These are phyloP conservation scores for Phyllostomus discolor DNA, from an alignment of 2,113 vertebrate species.

Conservation along the genomic window DNA sequence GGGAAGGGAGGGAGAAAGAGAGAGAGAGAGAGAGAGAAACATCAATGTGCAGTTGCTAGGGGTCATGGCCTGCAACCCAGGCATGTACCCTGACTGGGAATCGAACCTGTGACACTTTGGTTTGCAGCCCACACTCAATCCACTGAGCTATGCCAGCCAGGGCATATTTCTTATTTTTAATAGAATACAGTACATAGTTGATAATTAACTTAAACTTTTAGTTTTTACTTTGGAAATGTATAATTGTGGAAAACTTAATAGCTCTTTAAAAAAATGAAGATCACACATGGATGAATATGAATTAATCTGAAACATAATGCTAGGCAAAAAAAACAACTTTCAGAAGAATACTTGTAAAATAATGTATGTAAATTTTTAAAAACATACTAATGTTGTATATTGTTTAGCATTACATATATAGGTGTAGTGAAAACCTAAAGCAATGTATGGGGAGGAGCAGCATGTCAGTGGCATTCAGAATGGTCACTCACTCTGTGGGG, in stretches of 20 bases:
- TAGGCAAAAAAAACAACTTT: background rate
- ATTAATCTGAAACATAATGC: background rate
- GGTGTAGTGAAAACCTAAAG: background rate
- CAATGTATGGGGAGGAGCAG: background rate
- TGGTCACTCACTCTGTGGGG: background rate
- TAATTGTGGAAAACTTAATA: background rate
- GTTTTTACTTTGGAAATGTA: background rate
- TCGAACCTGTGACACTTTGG: no score
- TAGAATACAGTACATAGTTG: background rate
- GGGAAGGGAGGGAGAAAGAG: no score
- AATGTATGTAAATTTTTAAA: background rate
- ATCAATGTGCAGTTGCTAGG: no score
- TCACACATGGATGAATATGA: background rate
- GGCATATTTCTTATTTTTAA: slow-evolving; percentile 1
- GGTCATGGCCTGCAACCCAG: no score
- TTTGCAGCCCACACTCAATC: no score
- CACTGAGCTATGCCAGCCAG: no score
- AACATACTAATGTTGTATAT: background rate
- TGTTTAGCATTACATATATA: background rate
- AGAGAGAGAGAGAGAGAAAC: no score
- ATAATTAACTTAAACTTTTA: background rate
- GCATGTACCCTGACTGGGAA: no score
- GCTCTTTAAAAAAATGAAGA: background rate
- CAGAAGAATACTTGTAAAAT: background rate
- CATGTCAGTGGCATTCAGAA: background rate